Base-by-base conservation (phyloP, 2,113 vertebrate species). In the Lanius collurio region DNA sequence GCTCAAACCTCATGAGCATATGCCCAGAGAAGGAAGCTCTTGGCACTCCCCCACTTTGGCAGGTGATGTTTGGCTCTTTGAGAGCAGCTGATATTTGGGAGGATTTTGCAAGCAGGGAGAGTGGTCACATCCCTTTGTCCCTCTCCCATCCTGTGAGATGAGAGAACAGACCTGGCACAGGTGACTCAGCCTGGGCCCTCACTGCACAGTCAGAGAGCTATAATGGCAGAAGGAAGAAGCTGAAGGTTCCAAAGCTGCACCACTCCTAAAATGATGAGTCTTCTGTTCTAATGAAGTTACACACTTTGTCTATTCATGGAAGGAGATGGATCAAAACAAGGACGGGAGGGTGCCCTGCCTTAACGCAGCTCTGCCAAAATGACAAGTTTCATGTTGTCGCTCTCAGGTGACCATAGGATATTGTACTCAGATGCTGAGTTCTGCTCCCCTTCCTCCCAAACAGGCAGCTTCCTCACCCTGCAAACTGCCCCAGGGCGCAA, bases 401-500 rank as follows among this genome's bases (percentile, higher is more conserved):
- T 83, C 42, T 93, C 92, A 42, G 78, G 27, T 88, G 79, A 60
- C 70, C 78, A 46, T 7, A 77, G 64, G 62, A 90, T 87, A 68
- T 20, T 88, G 62, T 42, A 80, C 64, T 76, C 84, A 75, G 94
- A 56, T 41, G 87, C 91, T 71, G 75, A 94, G 53, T 75, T 94
- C 92, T 81, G 68, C 84, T 97, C 83, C 49, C 57, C 79, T 33
- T 92, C 55, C 87, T 97, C 89, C 94, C 89, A 92, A 75, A 94
- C 27, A 93, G 44, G 23, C 67, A 49, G 73, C 87, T 96, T 97
- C 93, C 74, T 93, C 83, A 87, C 94, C 93, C 73, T 84, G 86
- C 84, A 79, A 39, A 67, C 77, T 88, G 96, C 97, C 97, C 97
- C 71, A 81, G 95, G 96, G 96, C 90, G 2, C 93, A 89, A 19